Percentiles rank a stretch among this genome's conserved stretches.
Conservation (phyloP, 2,888 invertebrate species). For the Cerastis rubricosa region DNA sequence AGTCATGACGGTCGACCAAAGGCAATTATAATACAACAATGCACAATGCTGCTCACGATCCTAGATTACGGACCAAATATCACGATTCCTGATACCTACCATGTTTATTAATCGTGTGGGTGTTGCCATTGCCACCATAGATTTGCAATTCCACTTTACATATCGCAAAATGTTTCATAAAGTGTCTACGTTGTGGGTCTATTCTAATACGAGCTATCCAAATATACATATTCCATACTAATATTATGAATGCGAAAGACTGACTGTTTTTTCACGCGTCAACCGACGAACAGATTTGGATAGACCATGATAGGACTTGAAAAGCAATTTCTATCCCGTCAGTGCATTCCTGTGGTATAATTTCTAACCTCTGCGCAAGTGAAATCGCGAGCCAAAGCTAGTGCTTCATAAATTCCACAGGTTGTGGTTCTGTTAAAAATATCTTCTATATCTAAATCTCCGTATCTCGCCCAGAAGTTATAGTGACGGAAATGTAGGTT, state of each 20-base stretch:
- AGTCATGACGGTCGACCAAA: conserved; percentile 10
- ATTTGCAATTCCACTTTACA: conserved; percentile 26
- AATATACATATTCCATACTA: not conserved
- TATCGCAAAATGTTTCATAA: conserved; percentile 41
- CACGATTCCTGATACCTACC: conserved; percentile 22
- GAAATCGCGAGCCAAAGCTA: not conserved
- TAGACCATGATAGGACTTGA: not conserved
- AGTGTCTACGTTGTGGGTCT: conserved; percentile 35
- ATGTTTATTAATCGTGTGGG: conserved; percentile 49
- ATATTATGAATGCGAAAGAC: not conserved
- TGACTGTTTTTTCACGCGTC: not conserved
- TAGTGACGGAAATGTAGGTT: conserved; percentile 31
- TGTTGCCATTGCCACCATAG: conserved; percentile 24
- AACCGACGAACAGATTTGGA: not conserved
- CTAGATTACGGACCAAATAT: conserved; percentile 42
- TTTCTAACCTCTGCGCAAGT: not conserved
- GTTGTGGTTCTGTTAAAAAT: conserved; percentile 34
- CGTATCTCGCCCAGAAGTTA: conserved; percentile 20
- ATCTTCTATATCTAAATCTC: conserved; percentile 5
- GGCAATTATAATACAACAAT: conserved; percentile 25
- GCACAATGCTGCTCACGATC: conserved; percentile 31
- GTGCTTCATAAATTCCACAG: conserved; percentile 29
- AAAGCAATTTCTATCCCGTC: not conserved
- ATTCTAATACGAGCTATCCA: conserved; percentile 32
- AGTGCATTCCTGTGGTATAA: not conserved